These are phyloP conservation scores for Microtus obscurus DNA, from an alignment of 2,797 vertebrate species.

Conservation along the genomic window DNA sequence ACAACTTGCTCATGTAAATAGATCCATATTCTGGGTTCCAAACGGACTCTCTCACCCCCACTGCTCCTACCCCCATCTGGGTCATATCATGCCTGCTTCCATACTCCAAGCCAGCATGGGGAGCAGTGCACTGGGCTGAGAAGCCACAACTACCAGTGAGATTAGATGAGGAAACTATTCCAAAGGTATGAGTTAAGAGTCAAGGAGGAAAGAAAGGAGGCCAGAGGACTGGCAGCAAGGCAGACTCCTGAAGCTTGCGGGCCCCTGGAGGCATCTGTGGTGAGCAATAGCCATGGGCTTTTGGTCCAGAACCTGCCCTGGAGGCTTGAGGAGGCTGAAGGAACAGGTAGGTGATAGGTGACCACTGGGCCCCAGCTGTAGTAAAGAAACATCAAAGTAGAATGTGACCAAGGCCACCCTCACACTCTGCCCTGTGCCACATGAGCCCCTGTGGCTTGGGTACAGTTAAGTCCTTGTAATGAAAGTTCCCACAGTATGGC, in stretches of 20 bases:
- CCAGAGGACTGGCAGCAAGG: background rate
- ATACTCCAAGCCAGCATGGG: background rate
- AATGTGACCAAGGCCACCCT: fast-evolving
- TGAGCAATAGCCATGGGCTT: background rate
- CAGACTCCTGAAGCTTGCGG: background rate
- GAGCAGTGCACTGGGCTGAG: background rate
- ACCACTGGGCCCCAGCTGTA: background rate
- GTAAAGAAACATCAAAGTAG: background rate
- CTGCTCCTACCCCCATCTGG: fast-evolving
- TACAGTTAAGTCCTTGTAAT: fast-evolving
- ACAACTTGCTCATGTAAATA: too few relatives aligned
- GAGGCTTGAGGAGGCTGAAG: fast-evolving
- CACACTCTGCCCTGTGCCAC: fast-evolving
- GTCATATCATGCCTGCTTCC: too few relatives aligned
- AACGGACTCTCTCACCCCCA: background rate
- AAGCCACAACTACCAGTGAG: background rate
- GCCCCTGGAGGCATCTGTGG: fast-evolving
- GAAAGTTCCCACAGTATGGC: background rate
- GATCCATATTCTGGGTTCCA: background rate
- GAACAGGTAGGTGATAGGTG: too few relatives aligned
- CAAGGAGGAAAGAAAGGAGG: background rate
- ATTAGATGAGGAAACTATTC: background rate
- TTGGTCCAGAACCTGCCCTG: background rate
- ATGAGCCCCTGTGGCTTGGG: background rate
- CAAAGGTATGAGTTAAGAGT: background rate